Evolutionary conservation across 2,113 vertebrate species (phyloP).

Genomic region (Lutjanus erythropterus): DNA sequence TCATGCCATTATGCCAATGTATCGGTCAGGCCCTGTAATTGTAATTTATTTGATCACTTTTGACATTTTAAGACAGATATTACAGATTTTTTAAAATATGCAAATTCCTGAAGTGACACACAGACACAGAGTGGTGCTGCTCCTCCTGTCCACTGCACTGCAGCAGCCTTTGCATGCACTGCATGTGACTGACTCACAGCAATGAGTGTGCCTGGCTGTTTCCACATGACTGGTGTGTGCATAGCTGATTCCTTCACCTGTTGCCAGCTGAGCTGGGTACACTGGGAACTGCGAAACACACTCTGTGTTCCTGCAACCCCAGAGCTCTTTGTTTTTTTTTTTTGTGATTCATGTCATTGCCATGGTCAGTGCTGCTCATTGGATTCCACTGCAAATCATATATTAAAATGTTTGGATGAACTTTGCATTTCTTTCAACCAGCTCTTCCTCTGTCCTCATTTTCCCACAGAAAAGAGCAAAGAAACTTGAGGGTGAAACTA

Average conservation of each 20-base stretch:
- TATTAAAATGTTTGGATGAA: slow-evolving; percentile 19
- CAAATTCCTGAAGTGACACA: slow-evolving; percentile 7
- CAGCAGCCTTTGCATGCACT: slow-evolving; percentile 52
- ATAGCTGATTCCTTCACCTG: background rate
- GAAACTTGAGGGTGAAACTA: slow-evolving; percentile 99
- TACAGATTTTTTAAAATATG: no score
- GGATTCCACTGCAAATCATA: slow-evolving; percentile 34
- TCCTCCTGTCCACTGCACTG: slow-evolving; percentile 14
- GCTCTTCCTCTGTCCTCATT: slow-evolving; percentile 83
- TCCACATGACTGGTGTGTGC: background rate
- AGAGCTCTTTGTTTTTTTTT: slow-evolving; percentile 9
- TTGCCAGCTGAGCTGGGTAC: background rate
- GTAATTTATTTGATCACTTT: no score
- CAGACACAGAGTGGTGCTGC: background rate
- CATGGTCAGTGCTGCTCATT: slow-evolving; percentile 2
- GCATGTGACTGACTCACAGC: slow-evolving; percentile 27
- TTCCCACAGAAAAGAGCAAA: slow-evolving; percentile 99
- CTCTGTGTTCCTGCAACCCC: background rate
- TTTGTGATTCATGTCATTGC: slow-evolving; percentile 28
- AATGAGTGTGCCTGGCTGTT: background rate
- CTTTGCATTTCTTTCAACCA: slow-evolving; percentile 77
- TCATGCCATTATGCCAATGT: no score
- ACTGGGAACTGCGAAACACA: background rate
- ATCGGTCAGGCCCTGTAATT: no score
- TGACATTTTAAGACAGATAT: no score